A percentile compares a stretch with the other conserved stretches of the same genome.
These are phyloP conservation scores for Scomber colias DNA, from an alignment of 2,113 vertebrate species.

Conservation along the genomic window DNA sequence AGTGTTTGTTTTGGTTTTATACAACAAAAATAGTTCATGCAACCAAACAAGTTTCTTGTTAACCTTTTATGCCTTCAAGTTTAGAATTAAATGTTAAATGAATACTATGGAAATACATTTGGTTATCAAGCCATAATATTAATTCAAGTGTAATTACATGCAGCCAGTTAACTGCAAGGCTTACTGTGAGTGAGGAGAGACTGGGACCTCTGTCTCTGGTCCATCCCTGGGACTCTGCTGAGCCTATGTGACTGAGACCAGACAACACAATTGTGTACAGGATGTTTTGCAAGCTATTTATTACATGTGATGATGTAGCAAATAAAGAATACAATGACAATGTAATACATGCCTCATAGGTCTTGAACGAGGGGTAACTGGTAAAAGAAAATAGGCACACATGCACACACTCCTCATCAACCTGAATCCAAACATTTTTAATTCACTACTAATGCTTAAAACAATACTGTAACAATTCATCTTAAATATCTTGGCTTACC, in stretches of 20 bases:
- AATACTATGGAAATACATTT: too few species aligned
- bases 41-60: background rate
- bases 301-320: background rate
- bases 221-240: conserved; percentile 72
- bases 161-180: conserved; percentile 22
- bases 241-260: conserved; percentile 61
- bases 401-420: background rate
- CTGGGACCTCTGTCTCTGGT: conserved; percentile 62
- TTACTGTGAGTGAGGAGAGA: conserved; percentile 65
- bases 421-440: background rate
- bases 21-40: background rate
- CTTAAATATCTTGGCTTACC: conserved; percentile 74
- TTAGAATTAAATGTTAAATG: too few species aligned
- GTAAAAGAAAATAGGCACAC: conserved; percentile 47
- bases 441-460: background rate
- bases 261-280: background rate
- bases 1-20: background rate
- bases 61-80: too few species aligned
- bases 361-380: conserved; percentile 86
- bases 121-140: background rate
- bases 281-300: background rate
- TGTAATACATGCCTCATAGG: conserved; percentile 75
- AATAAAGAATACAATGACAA: background rate
- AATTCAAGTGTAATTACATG: background rate
- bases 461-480: background rate